Evolutionary conservation across 2,888 invertebrate genomes (phyloP).

Genomic region (Cephonodes hylas): DNA sequence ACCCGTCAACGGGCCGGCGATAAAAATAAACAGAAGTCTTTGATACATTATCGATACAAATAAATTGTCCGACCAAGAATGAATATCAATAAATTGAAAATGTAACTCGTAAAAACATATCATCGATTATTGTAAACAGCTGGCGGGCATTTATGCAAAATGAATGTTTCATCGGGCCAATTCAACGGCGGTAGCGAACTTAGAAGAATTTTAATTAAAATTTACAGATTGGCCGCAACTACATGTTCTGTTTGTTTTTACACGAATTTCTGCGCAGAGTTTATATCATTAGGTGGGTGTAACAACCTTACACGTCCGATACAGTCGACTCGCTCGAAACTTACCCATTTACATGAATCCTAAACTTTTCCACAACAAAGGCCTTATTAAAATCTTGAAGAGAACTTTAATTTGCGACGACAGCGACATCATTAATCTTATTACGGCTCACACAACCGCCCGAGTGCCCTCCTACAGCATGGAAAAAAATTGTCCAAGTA

Average conservation of each 20-base stretch:
- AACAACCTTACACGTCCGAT: slow-evolving; percentile 2
- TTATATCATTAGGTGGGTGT: background rate
- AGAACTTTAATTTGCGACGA: slow-evolving; percentile 68
- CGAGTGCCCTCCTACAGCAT: slow-evolving; percentile 15
- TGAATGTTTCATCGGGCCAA: slow-evolving; percentile 66
- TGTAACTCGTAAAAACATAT: slow-evolving; percentile 76
- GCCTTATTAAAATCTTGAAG: slow-evolving; percentile 70
- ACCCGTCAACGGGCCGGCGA: slow-evolving; percentile 50
- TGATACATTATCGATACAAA: slow-evolving; percentile 71
- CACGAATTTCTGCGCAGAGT: background rate
- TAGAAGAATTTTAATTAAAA: background rate
- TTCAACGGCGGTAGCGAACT: slow-evolving; percentile 71
- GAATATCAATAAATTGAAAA: slow-evolving; percentile 78
- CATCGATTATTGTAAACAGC: slow-evolving; percentile 79
- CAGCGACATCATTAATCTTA: slow-evolving; percentile 72
- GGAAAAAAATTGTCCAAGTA: slow-evolving; percentile 36
- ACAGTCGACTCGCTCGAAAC: slow-evolving; percentile 32
- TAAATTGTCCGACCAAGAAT: slow-evolving; percentile 73
- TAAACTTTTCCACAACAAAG: slow-evolving; percentile 60
- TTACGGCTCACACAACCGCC: slow-evolving; percentile 42
- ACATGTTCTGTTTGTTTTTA: background rate
- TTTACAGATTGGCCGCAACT: slow-evolving; percentile 4
- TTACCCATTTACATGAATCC: slow-evolving; percentile 64
- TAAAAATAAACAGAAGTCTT: slow-evolving; percentile 73
- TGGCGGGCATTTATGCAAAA: slow-evolving; percentile 78